A percentile compares a stretch with the other conserved stretches of the same genome.
Evolutionary conservation across 2,888 invertebrate species (phyloP).

Genomic region (Pemphredon lugubris): DNA sequence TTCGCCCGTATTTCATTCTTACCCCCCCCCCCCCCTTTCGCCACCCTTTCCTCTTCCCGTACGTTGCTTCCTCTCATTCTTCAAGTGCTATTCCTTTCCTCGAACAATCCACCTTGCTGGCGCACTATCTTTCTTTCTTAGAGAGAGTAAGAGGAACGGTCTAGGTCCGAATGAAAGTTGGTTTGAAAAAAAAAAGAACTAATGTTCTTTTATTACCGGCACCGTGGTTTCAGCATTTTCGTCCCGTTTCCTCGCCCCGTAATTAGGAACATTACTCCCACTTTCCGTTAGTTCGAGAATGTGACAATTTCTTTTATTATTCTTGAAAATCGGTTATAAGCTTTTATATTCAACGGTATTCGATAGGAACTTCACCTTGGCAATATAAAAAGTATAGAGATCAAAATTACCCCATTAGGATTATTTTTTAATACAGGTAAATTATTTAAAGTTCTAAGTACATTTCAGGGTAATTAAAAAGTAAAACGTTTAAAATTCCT

Average conservation of each 20-base stretch:
- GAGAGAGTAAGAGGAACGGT: neutral
- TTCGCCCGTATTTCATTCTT: constrained; percentile 65
- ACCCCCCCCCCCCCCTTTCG: constrained; percentile 19
- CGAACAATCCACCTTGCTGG: constrained; percentile 19
- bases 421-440: too few species aligned
- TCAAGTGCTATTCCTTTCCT: constrained; percentile 32
- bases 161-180: constrained; percentile 18
- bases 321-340: too few species aligned
- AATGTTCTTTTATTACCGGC: constrained; percentile 25
- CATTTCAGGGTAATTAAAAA: too few species aligned
- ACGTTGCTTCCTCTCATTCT: constrained; percentile 35
- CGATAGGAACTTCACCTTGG: too few species aligned
- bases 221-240: constrained; percentile 37
- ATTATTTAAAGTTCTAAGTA: too few species aligned
- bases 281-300: too few species aligned
- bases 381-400: too few species aligned
- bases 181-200: constrained; percentile 8
- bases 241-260: constrained; percentile 21
- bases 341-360: too few species aligned
- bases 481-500: too few species aligned
- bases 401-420: too few species aligned
- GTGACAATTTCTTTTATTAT: too few species aligned
- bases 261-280: too few species aligned
- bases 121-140: neutral
- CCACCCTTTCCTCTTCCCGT: constrained; percentile 35